Evolutionary conservation across 1,140 invertebrate species (phyloP).

Genomic region (Archivesica marissinica): DNA sequence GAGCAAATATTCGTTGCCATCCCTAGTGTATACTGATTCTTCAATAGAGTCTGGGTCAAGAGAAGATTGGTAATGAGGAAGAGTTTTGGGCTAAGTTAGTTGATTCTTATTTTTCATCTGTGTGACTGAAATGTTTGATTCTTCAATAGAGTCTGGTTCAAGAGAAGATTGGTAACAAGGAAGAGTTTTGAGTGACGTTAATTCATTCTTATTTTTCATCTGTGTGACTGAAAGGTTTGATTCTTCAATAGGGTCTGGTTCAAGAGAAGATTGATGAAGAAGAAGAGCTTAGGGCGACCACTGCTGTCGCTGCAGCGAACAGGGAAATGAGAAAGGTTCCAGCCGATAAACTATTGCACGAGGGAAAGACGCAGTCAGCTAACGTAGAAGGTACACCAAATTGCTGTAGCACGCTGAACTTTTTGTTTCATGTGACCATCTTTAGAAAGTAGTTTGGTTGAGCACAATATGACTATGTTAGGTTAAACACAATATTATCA

Average conservation of each 20-base stretch:
- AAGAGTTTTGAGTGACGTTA: slow-evolving; percentile 76
- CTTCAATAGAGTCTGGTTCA: slow-evolving; percentile 86
- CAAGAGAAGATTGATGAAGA: slow-evolving; percentile 87
- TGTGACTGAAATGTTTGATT: not conserved
- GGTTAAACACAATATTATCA: no score
- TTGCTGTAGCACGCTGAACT: no score
- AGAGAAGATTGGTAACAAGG: slow-evolving; percentile 86
- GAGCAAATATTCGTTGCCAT: no score
- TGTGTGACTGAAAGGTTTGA: not conserved
- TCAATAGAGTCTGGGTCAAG: no score
- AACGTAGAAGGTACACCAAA: not conserved
- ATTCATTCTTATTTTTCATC: no score
- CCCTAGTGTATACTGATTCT: no score
- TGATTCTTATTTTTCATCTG: no score
- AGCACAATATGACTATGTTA: no score
- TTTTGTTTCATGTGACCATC: no score
- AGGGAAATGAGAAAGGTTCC: slow-evolving; percentile 70
- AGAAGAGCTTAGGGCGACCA: slow-evolving; percentile 82
- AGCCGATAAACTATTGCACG: not conserved
- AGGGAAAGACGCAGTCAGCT: slow-evolving; percentile 4
- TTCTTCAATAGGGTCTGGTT: slow-evolving; percentile 85
- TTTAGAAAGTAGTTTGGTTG: no score
- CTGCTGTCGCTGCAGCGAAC: slow-evolving; percentile 84
- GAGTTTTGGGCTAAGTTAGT: not conserved
- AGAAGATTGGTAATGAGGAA: not conserved